A percentile compares a stretch with the other conserved stretches of the same genome.
Evolutionary conservation across 2,113 vertebrate genomes (phyloP).

Genomic region (Loxodonta africana): DNA sequence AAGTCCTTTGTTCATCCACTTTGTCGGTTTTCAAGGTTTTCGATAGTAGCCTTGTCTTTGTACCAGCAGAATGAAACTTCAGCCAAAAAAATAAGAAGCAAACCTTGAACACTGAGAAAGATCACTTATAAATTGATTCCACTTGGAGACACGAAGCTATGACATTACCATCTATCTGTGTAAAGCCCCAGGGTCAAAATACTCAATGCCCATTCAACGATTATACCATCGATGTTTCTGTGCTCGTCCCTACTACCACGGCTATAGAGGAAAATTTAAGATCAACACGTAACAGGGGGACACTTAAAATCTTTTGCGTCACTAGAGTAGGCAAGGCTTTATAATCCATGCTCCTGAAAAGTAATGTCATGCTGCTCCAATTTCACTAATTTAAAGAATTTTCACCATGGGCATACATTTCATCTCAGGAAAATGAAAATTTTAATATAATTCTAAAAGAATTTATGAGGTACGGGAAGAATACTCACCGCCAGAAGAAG

Average conservation of each 20-base stretch:
- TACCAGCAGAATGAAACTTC: background rate
- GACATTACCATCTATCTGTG: slow-evolving; percentile 70
- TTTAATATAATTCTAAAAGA: slow-evolving; percentile 63
- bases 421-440: background rate
- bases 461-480: background rate
- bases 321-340: slow-evolving; percentile 75
- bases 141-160: slow-evolving; percentile 23
- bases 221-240: slow-evolving; percentile 64
- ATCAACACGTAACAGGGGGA: slow-evolving; percentile 72
- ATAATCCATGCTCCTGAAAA: slow-evolving; percentile 78
- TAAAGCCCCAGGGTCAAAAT: slow-evolving; percentile 21
- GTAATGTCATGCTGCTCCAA: slow-evolving; percentile 78
- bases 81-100: background rate
- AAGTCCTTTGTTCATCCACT: background rate
- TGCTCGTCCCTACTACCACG: slow-evolving; percentile 63
- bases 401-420: slow-evolving; percentile 27
- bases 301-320: slow-evolving; percentile 78
- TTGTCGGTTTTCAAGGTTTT: slow-evolving; percentile 3
- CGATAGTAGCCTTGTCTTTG: background rate
- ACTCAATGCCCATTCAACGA: slow-evolving; percentile 71
- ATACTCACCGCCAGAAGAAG: background rate
- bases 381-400: slow-evolving; percentile 81
- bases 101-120: background rate
- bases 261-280: slow-evolving; percentile 75
- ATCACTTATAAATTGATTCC: slow-evolving; percentile 64